Evolutionary conservation across 1,140 invertebrate species (phyloP).

Genomic region (Coboldia fuscipes): DNA sequence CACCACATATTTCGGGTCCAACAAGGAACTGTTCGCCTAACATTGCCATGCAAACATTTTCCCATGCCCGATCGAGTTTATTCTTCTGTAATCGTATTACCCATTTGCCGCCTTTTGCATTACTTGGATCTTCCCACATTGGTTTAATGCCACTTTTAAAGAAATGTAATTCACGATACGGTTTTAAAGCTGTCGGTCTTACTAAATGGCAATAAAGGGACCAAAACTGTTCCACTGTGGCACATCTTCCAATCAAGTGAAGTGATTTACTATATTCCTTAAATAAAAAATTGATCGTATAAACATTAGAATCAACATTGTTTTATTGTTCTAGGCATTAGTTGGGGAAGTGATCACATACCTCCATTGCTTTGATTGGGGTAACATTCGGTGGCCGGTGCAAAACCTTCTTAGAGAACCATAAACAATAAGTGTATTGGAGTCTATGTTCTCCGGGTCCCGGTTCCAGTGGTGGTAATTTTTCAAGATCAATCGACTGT

Average conservation of each 20-base stretch:
- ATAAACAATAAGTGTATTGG: slow-evolving; percentile 60
- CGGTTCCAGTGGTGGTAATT: slow-evolving; percentile 30
- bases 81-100: slow-evolving; percentile 84
- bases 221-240: slow-evolving; percentile 95
- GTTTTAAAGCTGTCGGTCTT: slow-evolving; percentile 67
- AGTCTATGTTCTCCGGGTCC: slow-evolving; percentile 50
- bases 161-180: slow-evolving; percentile 86
- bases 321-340: slow-evolving; percentile 16
- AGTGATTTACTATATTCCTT: slow-evolving; percentile 20
- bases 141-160: slow-evolving; percentile 98
- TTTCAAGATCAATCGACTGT: slow-evolving; percentile 17
- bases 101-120: slow-evolving; percentile 93
- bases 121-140: slow-evolving; percentile 95
- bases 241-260: slow-evolving; percentile 53
- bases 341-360: slow-evolving; percentile 13
- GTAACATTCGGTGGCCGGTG: background rate
- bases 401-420: slow-evolving; percentile 23
- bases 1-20: slow-evolving; percentile 94
- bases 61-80: slow-evolving; percentile 89
- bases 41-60: slow-evolving; percentile 95
- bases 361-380: background rate
- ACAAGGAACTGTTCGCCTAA: slow-evolving; percentile 97
- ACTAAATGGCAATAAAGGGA: slow-evolving; percentile 78
- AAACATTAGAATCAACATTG: background rate
- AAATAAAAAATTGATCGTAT: background rate